Conservation (phyloP, 2,888 invertebrate species). For the Cryptus viduatorius region DNA sequence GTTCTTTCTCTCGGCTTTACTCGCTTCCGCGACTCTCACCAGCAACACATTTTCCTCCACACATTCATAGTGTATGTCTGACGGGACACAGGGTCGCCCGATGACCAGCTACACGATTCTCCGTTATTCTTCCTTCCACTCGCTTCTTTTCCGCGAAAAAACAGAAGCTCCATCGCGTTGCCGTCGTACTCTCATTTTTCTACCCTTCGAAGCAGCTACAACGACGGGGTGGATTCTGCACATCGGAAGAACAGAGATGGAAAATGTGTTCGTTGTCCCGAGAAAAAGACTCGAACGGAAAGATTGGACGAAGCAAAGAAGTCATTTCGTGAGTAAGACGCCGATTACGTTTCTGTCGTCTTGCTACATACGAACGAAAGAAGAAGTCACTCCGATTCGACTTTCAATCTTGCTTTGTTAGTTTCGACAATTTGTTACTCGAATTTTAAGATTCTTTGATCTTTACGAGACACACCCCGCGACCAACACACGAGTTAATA, state of each 20-base stretch:
- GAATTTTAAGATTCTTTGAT: neutral
- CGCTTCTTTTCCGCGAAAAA: neutral
- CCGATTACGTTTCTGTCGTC: neutral
- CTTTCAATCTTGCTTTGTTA: neutral
- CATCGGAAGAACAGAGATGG: constrained; percentile 5
- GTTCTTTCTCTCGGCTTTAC: constrained; percentile 44
- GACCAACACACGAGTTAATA: no score
- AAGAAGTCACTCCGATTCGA: neutral
- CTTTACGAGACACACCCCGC: no score
- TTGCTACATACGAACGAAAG: neutral
- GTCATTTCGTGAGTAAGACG: constrained; percentile 11
- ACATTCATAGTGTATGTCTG: constrained; percentile 5
- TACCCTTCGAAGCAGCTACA: constrained; percentile 2
- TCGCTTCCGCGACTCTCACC: constrained; percentile 38
- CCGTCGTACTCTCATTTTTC: constrained; percentile 3
- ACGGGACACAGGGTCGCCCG: neutral
- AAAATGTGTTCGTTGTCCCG: constrained; percentile 10
- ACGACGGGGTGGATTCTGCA: neutral
- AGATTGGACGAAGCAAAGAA: constrained; percentile 12
- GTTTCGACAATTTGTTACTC: neutral
- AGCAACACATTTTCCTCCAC: neutral
- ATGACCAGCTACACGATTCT: constrained; percentile 29
- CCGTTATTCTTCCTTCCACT: neutral
- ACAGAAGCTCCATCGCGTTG: neutral
- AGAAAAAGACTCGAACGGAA: constrained; percentile 5